Base-by-base conservation (phyloP, 2,113 vertebrate genomes). In the Octodon degus region DNA sequence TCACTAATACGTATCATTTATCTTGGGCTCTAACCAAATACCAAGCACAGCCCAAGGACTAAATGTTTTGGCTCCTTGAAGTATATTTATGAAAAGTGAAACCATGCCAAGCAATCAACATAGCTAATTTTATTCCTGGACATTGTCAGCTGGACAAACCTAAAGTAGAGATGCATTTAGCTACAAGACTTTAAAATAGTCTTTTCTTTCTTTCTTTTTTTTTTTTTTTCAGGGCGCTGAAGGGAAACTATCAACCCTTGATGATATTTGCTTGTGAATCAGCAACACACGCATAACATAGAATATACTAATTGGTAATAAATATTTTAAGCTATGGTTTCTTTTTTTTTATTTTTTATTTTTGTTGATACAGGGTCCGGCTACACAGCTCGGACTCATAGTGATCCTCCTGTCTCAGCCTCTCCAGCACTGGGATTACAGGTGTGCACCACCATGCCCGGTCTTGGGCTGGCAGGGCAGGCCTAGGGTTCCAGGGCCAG, bases 81-180 rank as follows among this genome's bases (percentile, higher is more conserved):
- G 60, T 89, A 25, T 80, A 94, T 65, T 96, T 96, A 90, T 76
- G 53, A 82, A 93, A 84, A 93, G 4, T 7, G 76, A 30, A 90
- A 4, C 24, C 3, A 30, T 55, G 55, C 86, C 91, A 91, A 93
- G 50, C 32, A 92, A 82, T 87, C 55, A 25, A 17, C 32, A 72
- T 16, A 74, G 72, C 25, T 14, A 60, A 50, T 83, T 85, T 95
- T 37, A 3, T 65, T 86, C 85, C 80, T 86, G 79, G 47, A 90
- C 74, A 62, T 92, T 92, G n/a, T 77, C 43, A 89, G 76, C 7
- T 17, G 3, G 55, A 25, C 37, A 93, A 10, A 95, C 13, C 47
- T 85, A 90, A 83, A 88, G 50, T 47, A 37, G 34, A 5, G 77
- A 9, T 63, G 10, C 40, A 58, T 76, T 74, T 88, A 47, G 37